phyloP scores from a whole-genome alignment of 2,797 vertebrate genomes.

The Gymnopithys bicolor region DNA sequence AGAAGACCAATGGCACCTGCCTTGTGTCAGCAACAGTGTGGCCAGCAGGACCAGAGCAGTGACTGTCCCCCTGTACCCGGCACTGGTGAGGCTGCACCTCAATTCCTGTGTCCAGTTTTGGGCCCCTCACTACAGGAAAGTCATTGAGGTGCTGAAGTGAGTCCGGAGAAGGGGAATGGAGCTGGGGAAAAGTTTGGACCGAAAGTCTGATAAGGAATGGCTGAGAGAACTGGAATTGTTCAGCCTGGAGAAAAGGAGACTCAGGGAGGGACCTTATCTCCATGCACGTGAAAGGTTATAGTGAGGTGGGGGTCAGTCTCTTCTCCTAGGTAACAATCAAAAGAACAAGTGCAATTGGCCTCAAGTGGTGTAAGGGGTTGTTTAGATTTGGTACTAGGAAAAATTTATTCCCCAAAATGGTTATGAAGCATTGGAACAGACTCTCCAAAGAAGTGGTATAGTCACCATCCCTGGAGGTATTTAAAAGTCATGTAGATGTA shows the following conservation, averaged over 20 bases:
- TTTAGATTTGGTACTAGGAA: neutral
- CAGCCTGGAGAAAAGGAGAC: neutral
- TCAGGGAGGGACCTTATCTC: neutral
- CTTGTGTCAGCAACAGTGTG: neutral
- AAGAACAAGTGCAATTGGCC: neutral
- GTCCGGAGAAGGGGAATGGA: accelerated
- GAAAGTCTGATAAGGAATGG: neutral
- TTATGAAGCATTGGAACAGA: neutral
- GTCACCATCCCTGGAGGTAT: neutral
- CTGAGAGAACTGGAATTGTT: neutral
- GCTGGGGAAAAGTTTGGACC: neutral
- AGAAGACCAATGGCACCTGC: neutral
- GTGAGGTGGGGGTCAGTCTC: accelerated
- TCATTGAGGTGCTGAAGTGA: accelerated
- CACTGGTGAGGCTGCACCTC: accelerated
- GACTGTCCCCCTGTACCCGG: neutral
- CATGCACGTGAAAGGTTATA: neutral
- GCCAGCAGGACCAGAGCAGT: neutral
- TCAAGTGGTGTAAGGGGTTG: neutral
- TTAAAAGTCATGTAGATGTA: neutral
- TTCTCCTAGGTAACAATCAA: neutral
- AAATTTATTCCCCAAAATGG: neutral
- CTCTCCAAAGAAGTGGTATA: neutral
- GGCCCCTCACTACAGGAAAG: accelerated
- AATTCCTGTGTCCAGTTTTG: neutral